A percentile compares a stretch with the other conserved stretches of the same genome.
phyloP scores from a whole-genome alignment of 1,140 invertebrate species.

The Ips nitidus region DNA sequence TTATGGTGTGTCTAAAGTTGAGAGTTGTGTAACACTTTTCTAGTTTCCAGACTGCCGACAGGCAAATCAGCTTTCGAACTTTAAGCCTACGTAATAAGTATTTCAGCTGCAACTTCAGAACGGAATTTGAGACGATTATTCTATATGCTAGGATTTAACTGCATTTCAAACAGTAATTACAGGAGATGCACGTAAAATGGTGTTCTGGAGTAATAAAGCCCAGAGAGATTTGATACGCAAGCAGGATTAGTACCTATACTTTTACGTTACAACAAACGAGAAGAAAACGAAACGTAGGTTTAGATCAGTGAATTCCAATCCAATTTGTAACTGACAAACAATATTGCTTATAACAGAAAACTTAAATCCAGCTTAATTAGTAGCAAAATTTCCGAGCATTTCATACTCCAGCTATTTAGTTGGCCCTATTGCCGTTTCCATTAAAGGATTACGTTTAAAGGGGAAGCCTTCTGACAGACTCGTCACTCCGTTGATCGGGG shows the following conservation, averaged over 20 bases:
- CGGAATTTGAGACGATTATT: too few species aligned
- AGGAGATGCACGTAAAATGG: background rate
- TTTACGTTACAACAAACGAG: too few species aligned
- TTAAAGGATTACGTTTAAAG: slow-evolving; percentile 10
- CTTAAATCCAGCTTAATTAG: slow-evolving; percentile 14
- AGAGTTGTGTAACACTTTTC: too few species aligned
- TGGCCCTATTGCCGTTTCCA: slow-evolving; percentile 6
- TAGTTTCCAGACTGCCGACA: too few species aligned
- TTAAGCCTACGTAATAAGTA: too few species aligned
- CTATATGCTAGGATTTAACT: too few species aligned
- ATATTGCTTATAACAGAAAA: slow-evolving; percentile 11
- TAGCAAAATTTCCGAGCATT: slow-evolving; percentile 9
- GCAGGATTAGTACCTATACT: too few species aligned
- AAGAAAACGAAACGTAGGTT: background rate
- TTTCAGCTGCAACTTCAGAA: too few species aligned
- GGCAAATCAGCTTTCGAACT: too few species aligned
- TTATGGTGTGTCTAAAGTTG: background rate
- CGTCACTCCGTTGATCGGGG: slow-evolving; percentile 2
- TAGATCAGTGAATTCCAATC: background rate
- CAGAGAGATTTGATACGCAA: too few species aligned
- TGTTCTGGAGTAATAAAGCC: background rate
- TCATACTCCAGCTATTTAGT: slow-evolving; percentile 9
- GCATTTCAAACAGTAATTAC: background rate
- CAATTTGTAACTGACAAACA: slow-evolving; percentile 3
- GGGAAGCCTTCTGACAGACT: slow-evolving; percentile 2